Percentiles rank a stretch among this genome's conserved stretches.
Conservation (phyloP, 2,113 vertebrate genomes). For the Ptilorrhoa leucosticta region DNA sequence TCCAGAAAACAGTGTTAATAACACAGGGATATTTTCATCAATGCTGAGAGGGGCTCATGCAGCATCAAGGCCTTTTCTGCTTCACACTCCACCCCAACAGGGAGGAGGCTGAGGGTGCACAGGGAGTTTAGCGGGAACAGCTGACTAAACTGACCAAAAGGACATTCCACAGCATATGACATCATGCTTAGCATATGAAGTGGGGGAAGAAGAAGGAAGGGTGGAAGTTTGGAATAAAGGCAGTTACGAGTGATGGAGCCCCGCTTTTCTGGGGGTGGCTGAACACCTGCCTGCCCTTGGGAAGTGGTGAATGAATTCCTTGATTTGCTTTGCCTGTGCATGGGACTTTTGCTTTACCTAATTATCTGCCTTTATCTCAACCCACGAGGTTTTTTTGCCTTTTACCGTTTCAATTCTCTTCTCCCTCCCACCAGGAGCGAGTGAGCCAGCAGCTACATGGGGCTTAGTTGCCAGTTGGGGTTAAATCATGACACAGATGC, state of each 20-base stretch:
- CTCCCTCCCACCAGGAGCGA: not conserved
- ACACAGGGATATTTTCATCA: not conserved
- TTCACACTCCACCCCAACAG: not conserved
- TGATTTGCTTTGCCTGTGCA: not conserved
- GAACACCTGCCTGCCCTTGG: not conserved
- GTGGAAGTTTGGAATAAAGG: not conserved
- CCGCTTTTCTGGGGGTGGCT: not conserved
- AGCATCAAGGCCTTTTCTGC: not conserved
- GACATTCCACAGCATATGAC: not conserved
- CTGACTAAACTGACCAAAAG: not conserved
- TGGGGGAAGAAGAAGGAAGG: not conserved
- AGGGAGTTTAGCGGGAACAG: not conserved
- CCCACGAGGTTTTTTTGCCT: not conserved
- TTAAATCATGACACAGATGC: not conserved
- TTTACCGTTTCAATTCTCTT: not conserved
- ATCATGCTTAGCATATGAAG: not conserved
- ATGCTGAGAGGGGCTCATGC: not conserved
- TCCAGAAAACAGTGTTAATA: not conserved
- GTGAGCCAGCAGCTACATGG: not conserved
- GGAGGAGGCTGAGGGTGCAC: not conserved
- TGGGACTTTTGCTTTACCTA: not conserved
- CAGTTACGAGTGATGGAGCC: fast-evolving
- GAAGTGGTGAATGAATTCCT: not conserved
- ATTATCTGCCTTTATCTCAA: not conserved
- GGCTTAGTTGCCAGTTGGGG: not conserved